These are phyloP conservation scores for Pyxicephalus adspersus DNA, from an alignment of 2,113 vertebrate genomes.

Conservation along the genomic window DNA sequence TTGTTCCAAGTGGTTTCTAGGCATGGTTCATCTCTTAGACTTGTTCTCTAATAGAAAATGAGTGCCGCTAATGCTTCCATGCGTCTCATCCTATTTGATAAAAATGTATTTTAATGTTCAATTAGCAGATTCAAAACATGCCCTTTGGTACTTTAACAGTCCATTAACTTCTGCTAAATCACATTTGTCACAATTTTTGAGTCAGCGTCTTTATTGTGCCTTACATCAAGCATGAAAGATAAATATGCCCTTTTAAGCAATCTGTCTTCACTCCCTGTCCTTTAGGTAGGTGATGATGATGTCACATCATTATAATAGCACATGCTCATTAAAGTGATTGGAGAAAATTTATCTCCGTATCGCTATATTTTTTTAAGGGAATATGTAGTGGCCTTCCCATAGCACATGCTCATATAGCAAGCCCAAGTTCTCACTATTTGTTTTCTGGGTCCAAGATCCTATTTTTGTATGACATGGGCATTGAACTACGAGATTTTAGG, in stretches of 20 bases:
- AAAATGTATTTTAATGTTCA: constrained; percentile 41
- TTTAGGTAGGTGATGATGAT: background rate
- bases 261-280: background rate
- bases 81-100: constrained; percentile 15
- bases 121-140: constrained; percentile 22
- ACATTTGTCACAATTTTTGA: background rate
- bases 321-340: no score
- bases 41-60: background rate
- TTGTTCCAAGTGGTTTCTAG: background rate
- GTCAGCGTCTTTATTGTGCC: background rate
- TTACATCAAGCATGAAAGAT: background rate
- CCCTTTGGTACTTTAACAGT: background rate
- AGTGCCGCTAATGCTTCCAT: background rate
- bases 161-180: background rate
- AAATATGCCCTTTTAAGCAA: background rate
- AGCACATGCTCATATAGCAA: no score
- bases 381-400: no score
- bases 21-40: background rate
- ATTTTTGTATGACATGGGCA: no score
- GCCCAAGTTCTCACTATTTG: no score
- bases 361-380: background rate
- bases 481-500: no score
- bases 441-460: no score
- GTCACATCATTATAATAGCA: background rate
- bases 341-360: background rate